Percentiles rank a stretch among this genome's conserved stretches.
These are phyloP conservation scores for Serrognathus titanus DNA, from an alignment of 2,888 invertebrate genomes.

Conservation along the genomic window DNA sequence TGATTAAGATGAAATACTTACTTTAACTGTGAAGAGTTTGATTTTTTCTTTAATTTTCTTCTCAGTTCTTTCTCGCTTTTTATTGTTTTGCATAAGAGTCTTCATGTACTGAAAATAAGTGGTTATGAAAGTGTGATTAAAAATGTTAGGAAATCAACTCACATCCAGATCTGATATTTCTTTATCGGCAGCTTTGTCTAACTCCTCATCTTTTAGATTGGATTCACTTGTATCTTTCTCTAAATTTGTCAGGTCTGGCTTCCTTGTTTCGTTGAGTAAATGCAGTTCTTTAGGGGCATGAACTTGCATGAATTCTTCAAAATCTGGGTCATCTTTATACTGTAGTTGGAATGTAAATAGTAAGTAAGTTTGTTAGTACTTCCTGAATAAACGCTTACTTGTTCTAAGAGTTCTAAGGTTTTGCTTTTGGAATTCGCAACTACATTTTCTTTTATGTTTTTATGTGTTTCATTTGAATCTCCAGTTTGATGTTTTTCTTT, in stretches of 20 bases:
- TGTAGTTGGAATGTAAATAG: slow-evolving; percentile 41
- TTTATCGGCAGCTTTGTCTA: slow-evolving; percentile 39
- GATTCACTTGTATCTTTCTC: slow-evolving; percentile 27
- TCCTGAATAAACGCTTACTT: slow-evolving; percentile 47
- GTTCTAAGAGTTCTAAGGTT: slow-evolving; percentile 64
- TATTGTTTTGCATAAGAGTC: slow-evolving; percentile 53
- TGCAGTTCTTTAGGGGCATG: slow-evolving; percentile 59
- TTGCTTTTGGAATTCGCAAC: slow-evolving; percentile 49
- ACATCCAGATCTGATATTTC: slow-evolving; percentile 76
- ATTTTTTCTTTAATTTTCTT: slow-evolving; percentile 43
- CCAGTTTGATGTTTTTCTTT: slow-evolving; percentile 27
- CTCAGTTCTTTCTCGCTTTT: slow-evolving; percentile 44
- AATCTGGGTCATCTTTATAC: slow-evolving; percentile 85
- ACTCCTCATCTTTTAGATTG: slow-evolving; percentile 32
- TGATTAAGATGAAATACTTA: slow-evolving; percentile 20
- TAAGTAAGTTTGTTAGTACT: not conserved
- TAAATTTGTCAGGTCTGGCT: slow-evolving; percentile 35
- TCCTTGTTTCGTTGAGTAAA: slow-evolving; percentile 24
- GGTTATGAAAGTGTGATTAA: slow-evolving; percentile 2
- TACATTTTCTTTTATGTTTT: slow-evolving; percentile 34
- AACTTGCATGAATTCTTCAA: slow-evolving; percentile 85
- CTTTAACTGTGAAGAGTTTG: slow-evolving; percentile 61
- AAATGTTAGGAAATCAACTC: slow-evolving; percentile 21
- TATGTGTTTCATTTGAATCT: slow-evolving; percentile 27
- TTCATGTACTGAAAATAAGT: slow-evolving; percentile 65